These are phyloP conservation scores for Pristiophorus japonicus DNA, from an alignment of 2,113 vertebrate species.

Conservation along the genomic window DNA sequence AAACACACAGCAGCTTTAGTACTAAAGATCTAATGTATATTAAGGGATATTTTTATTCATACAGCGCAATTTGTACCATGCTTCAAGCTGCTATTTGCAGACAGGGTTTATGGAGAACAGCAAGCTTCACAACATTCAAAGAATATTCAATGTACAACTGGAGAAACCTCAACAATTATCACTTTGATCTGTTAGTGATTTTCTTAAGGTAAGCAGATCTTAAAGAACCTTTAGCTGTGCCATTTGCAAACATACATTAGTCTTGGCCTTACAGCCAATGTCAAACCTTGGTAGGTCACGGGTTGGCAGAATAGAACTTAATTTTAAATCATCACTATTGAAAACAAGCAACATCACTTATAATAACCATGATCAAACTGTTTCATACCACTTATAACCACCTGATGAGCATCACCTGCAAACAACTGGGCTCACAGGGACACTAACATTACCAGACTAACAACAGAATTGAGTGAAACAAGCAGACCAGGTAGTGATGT, in stretches of 20 bases:
- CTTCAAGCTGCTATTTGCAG: conserved; percentile 19
- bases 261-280: not conserved
- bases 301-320: not conserved
- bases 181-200: not conserved
- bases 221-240: not conserved
- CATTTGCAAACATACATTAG: not conserved
- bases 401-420: not conserved
- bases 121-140: not conserved
- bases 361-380: not conserved
- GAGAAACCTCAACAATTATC: not conserved
- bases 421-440: not conserved
- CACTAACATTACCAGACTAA: not conserved
- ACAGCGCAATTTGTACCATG: not conserved
- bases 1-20: conserved; percentile 42
- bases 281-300: not conserved
- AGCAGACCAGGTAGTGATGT: too few species aligned
- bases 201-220: not conserved
- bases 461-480: not conserved
- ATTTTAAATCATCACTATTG: not conserved
- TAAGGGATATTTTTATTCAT: not conserved
- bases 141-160: not conserved
- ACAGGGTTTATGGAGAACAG: not conserved
- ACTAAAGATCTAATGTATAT: not conserved
- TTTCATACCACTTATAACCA: not conserved
- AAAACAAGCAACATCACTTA: not conserved